Evolutionary conservation across 2,888 invertebrate species (phyloP).

Genomic region (Cerastoderma edule): DNA sequence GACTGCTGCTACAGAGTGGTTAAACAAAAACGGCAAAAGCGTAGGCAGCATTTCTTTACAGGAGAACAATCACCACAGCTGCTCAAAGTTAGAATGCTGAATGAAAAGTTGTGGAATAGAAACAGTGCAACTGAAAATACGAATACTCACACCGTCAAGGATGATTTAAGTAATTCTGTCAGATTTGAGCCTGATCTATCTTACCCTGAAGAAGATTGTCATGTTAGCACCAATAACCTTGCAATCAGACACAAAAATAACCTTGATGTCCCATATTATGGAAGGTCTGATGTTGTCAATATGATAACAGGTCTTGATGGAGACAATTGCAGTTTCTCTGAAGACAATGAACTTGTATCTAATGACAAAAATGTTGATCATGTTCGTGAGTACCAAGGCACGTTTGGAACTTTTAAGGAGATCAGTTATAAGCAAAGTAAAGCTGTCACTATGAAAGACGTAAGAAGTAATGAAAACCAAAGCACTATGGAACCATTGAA

Average conservation of each 20-base stretch:
- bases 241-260: background rate
- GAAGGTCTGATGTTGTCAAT: background rate
- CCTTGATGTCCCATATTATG: background rate
- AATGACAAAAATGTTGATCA: too few species aligned
- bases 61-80: constrained; percentile 10
- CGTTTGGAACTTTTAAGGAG: too few species aligned
- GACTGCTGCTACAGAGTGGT: constrained; percentile 10
- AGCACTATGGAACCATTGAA: too few species aligned
- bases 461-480: too few species aligned
- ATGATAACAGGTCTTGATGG: too few species aligned
- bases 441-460: too few species aligned
- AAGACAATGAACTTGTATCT: too few species aligned
- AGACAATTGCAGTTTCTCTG: too few species aligned
- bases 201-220: background rate
- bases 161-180: background rate
- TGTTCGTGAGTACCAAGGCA: too few species aligned
- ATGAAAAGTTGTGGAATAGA: constrained; percentile 9
- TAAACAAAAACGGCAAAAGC: background rate
- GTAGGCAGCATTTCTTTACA: constrained; percentile 8
- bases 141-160: background rate
- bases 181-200: background rate
- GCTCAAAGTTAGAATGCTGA: constrained; percentile 9
- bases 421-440: too few species aligned
- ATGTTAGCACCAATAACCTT: too few species aligned
- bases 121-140: background rate